Evolutionary conservation across 30 jellyfish, hydroid and myxozoan genomes (phyloP).

Genomic region (Aurelia sp.): DNA sequence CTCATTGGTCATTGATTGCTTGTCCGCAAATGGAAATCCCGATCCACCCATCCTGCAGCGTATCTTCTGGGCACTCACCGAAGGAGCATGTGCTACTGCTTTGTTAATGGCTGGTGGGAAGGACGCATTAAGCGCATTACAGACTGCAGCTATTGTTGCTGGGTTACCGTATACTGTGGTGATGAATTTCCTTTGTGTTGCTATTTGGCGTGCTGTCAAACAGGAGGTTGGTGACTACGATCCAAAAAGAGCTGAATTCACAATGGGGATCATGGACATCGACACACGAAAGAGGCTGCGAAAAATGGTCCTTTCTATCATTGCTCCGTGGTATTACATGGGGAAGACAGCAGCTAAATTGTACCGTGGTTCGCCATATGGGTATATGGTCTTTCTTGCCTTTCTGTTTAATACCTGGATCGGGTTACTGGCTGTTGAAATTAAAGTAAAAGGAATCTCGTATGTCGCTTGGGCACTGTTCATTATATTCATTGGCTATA

Average conservation of each 20-base stretch:
- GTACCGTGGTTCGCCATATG: conserved; percentile 38
- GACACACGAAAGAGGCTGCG: conserved; percentile 49
- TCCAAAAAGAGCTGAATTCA: conserved; percentile 71
- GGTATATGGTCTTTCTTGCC: conserved; percentile 54
- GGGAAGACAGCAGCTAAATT: conserved; percentile 79
- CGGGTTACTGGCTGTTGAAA: conserved; percentile 74
- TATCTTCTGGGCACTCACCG: conserved; percentile 95
- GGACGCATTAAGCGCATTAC: conserved; percentile 82
- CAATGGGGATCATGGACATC: conserved; percentile 67
- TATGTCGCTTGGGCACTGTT: conserved; percentile 93
- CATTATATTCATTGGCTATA: conserved; percentile 72
- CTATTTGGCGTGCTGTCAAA: conserved; percentile 93
- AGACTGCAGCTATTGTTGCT: conserved; percentile 85
- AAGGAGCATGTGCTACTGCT: conserved; percentile 98
- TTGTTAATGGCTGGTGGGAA: conserved; percentile 90
- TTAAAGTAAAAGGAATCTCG: conserved; percentile 70
- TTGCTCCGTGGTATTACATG: conserved; percentile 86
- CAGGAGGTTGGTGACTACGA: conserved; percentile 93
- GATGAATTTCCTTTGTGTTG: conserved; percentile 94
- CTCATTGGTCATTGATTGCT: conserved; percentile 92
- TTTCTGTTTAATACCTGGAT: conserved; percentile 83
- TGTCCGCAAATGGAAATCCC: conserved; percentile 98
- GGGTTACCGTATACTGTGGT: conserved; percentile 93
- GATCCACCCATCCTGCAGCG: conserved; percentile 95
- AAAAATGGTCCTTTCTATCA: conserved; percentile 51